Percentiles rank a stretch among this genome's conserved stretches.
Evolutionary conservation across 2,888 invertebrate genomes (phyloP).

Genomic region (Sceliomorpha sp.): DNA sequence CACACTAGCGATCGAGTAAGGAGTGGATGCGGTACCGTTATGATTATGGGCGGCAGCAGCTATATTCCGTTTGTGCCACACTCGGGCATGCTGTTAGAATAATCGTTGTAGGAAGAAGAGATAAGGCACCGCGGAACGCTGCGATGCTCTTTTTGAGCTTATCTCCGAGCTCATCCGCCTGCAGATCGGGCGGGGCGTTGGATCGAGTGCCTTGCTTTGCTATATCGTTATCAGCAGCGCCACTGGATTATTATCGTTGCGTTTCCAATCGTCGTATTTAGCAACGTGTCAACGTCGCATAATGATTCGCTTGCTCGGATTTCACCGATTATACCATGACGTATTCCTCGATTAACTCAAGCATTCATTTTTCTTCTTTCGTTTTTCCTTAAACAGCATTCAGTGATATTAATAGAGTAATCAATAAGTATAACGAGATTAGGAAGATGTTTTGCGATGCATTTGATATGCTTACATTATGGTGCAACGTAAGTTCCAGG

Average conservation of each 20-base stretch:
- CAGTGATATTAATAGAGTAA: no score
- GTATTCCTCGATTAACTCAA: no score
- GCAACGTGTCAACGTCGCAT: constrained; percentile 46
- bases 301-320: not conserved
- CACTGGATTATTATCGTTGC: constrained; percentile 45
- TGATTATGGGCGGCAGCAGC: constrained; percentile 67
- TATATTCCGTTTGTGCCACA: constrained; percentile 54
- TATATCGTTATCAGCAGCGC: constrained; percentile 54
- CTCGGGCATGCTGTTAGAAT: constrained; percentile 72
- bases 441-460: no score
- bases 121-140: constrained; percentile 57
- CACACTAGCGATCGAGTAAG: constrained; percentile 45
- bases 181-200: constrained; percentile 5
- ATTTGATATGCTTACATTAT: no score
- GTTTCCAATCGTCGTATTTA: constrained; percentile 56
- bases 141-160: constrained; percentile 44
- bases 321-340: no score
- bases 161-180: constrained; percentile 17
- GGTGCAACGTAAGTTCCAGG: no score
- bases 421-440: no score
- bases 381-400: no score
- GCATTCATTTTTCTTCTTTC: no score
- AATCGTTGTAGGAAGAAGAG: constrained; percentile 69
- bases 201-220: no score
- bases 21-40: constrained; percentile 77